Conservation (phyloP, 1,140 invertebrate species). For the Drosophila neocordata region DNA sequence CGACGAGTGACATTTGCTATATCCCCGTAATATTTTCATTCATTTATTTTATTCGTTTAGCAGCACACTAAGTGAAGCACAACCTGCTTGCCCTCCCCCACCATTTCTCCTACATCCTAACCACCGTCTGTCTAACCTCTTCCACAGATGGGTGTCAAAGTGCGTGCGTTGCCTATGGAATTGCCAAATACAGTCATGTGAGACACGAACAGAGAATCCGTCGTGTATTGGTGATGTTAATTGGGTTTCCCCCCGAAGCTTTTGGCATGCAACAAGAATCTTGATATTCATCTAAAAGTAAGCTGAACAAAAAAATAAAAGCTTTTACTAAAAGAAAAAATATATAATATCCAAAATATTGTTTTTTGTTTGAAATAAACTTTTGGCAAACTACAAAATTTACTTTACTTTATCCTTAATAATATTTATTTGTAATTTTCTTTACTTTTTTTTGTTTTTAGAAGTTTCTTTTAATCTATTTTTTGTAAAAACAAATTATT, state of each 20-base stretch:
- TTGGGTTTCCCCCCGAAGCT: conserved; percentile 1
- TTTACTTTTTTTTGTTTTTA: no score
- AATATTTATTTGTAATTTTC: no score
- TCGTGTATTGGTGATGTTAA: not conserved
- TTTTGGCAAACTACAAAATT: no score
- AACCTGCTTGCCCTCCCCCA: not conserved
- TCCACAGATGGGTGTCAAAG: conserved; percentile 50
- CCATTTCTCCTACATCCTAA: no score
- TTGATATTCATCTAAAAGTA: not conserved
- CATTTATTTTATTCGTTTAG: conserved; percentile 76
- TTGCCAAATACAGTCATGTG: conserved; percentile 21
- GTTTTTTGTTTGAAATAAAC: no score
- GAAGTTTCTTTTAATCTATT: no score
- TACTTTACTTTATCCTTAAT: no score
- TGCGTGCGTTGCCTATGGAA: conserved; percentile 58
- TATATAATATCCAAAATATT: no score
- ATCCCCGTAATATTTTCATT: conserved; percentile 62
- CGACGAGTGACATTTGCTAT: conserved; percentile 66
- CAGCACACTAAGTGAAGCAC: conserved; percentile 54
- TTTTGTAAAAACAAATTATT: no score
- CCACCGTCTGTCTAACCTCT: not conserved
- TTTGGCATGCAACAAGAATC: not conserved
- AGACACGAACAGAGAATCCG: not conserved
- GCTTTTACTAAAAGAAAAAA: not conserved
- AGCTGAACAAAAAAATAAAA: not conserved